phyloP scores from a whole-genome alignment of 1,140 invertebrate genomes.

The Belonocnema kinseyi region DNA sequence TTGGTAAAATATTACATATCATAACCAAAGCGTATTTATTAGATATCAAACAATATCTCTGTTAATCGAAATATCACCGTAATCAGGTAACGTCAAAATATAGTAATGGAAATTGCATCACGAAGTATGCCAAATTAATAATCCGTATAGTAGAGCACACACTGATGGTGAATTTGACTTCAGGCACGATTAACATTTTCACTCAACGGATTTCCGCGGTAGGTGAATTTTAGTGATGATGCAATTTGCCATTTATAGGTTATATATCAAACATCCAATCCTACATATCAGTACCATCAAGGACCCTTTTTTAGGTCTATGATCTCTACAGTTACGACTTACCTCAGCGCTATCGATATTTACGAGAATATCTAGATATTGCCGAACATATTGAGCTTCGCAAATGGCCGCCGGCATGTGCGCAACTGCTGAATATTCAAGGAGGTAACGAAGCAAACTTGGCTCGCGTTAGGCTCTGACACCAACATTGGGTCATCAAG shows the following conservation, averaged over 20 bases:
- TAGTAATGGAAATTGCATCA: not conserved
- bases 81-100: not conserved
- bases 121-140: not conserved
- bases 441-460: slow-evolving; percentile 73
- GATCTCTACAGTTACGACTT: slow-evolving; percentile 29
- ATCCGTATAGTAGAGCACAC: not conserved
- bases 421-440: slow-evolving; percentile 74
- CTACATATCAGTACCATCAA: slow-evolving; percentile 33
- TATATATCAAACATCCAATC: not conserved
- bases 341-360: slow-evolving; percentile 54
- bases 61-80: not conserved
- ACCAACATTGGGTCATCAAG: slow-evolving; percentile 47
- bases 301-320: slow-evolving; percentile 7
- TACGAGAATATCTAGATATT: slow-evolving; percentile 68
- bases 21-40: not conserved
- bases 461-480: slow-evolving; percentile 58
- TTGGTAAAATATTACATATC: not conserved
- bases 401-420: slow-evolving; percentile 69
- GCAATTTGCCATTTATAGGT: not conserved
- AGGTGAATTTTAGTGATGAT: not conserved
- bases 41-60: not conserved
- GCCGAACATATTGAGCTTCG: slow-evolving; percentile 71
- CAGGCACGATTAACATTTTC: slow-evolving; percentile 12
- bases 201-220: not conserved
- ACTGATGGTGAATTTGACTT: not conserved